Base-by-base conservation (phyloP, 2,113 vertebrate genomes). In the Poeciliopsis turrubarensis region DNA sequence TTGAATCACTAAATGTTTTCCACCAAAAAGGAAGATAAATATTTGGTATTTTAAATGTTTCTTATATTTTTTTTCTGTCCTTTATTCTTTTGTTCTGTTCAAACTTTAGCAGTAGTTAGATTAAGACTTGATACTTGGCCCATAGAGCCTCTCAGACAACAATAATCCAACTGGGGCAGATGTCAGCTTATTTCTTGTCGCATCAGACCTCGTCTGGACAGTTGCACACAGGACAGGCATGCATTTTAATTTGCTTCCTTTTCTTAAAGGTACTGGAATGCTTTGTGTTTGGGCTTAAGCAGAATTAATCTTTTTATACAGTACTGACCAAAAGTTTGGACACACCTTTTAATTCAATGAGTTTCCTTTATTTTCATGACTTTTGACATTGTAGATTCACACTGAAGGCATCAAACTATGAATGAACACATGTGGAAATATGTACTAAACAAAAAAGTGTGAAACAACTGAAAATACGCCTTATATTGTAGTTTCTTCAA, bases 81-180 rank as follows among this genome's bases (percentile, higher is more conserved):
- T 41, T 60, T 5, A 41, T 32, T 22, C 13, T 4, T n/a, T 5
- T 60, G 47, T 29, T 75, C 11, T 31, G 25, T 27, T 68, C 60
- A 67, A 8, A 80, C 65, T 64, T 60, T 15, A 34, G 64, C 32
- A 65, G 60, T 7, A 44, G 10, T 39, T 54, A 15, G 54, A 60
- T 72, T 62, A 68, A 62, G 67, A 70, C 2, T 1, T 34, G n/a
- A n/a, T 68, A 27, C 51, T 73, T 73, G 11, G 9, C 31, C 30
- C 60, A 11, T 19, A 61, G n/a, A 7, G 13, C 13, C 11, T 25
- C 32, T 22, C 37, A 60, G 60, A 47, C 39, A 26, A 17, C 61
- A 60, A 65, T 74, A 68, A 70, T 65, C 34, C 19, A 57, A 83
- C 75, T 15, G 57, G 25, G 73, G 14, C 39, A 65, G 30, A 70